phyloP scores from a whole-genome alignment of 1,140 invertebrate genomes.

The Plectus sambesii region DNA sequence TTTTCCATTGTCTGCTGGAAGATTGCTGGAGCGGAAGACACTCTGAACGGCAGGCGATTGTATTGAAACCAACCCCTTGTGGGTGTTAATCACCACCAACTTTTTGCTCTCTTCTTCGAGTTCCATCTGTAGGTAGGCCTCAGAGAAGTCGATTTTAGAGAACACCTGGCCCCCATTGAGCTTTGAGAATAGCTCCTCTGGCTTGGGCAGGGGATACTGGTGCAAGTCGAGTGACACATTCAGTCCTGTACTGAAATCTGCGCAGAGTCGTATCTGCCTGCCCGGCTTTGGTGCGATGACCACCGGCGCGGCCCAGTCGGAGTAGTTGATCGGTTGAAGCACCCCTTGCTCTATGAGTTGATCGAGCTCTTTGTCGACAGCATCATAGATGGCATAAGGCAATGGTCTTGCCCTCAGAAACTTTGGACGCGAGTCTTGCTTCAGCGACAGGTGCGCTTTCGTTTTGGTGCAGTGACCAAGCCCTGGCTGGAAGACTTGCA shows the following conservation, averaged over 20 bases:
- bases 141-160: conserved; percentile 36
- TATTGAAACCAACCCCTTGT: conserved; percentile 25
- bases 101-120: conserved; percentile 29
- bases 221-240: conserved; percentile 27
- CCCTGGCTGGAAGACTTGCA: conserved; percentile 10
- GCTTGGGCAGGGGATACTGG: conserved; percentile 32
- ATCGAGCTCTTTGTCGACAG: conserved; percentile 7
- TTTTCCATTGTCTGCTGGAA: conserved; percentile 51
- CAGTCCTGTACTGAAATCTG: conserved; percentile 41
- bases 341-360: conserved; percentile 36
- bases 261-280: conserved; percentile 45
- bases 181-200: conserved; percentile 35
- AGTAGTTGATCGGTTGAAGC: conserved; percentile 41
- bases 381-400: background rate
- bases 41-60: conserved; percentile 48
- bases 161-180: conserved; percentile 33
- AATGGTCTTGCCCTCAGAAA: conserved; percentile 15
- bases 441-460: conserved; percentile 11
- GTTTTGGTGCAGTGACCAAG: conserved; percentile 13
- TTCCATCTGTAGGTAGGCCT: conserved; percentile 30
- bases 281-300: conserved; percentile 47
- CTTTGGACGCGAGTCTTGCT: conserved; percentile 1
- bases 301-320: conserved; percentile 47
- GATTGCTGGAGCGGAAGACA: conserved; percentile 49
- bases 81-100: conserved; percentile 24